Evolutionary conservation across 2,113 vertebrate genomes (phyloP).

Genomic region (Athene cunicularia): DNA sequence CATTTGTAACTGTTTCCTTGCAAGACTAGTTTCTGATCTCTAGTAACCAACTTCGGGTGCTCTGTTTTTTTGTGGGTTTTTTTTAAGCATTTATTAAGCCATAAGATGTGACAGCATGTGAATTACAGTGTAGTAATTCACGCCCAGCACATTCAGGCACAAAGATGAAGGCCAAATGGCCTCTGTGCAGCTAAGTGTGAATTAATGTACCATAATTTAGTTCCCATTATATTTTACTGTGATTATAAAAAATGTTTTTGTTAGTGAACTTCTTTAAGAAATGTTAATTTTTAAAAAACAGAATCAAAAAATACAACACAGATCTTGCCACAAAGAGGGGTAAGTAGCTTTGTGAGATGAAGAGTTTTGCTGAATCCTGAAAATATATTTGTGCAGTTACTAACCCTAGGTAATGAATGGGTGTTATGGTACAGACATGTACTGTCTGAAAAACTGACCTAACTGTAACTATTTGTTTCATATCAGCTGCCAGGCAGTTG

Average conservation of each 20-base stretch:
- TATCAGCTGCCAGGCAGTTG: neutral
- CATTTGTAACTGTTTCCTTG: neutral
- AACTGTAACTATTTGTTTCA: neutral
- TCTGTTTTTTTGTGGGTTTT: neutral
- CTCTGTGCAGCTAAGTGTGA: conserved; percentile 32
- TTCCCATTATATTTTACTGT: conserved; percentile 25
- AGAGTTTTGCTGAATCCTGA: neutral
- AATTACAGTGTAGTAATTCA: conserved; percentile 50
- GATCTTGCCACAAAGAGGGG: neutral
- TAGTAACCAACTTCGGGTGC: neutral
- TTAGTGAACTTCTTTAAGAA: neutral
- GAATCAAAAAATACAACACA: neutral
- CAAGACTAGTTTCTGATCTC: neutral
- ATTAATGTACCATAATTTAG: conserved; percentile 43
- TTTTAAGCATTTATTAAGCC: neutral
- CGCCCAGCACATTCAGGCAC: conserved; percentile 2
- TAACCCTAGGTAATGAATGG: neutral
- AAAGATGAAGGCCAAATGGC: conserved; percentile 57
- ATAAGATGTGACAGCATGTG: conserved; percentile 15
- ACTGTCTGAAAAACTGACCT: neutral
- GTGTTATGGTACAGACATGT: neutral
- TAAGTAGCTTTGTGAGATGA: neutral
- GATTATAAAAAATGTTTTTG: conserved; percentile 28
- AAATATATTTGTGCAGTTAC: neutral
- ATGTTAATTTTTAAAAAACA: neutral